phyloP scores from a whole-genome alignment of 2,888 invertebrate genomes.

The Epinotia ramella region DNA sequence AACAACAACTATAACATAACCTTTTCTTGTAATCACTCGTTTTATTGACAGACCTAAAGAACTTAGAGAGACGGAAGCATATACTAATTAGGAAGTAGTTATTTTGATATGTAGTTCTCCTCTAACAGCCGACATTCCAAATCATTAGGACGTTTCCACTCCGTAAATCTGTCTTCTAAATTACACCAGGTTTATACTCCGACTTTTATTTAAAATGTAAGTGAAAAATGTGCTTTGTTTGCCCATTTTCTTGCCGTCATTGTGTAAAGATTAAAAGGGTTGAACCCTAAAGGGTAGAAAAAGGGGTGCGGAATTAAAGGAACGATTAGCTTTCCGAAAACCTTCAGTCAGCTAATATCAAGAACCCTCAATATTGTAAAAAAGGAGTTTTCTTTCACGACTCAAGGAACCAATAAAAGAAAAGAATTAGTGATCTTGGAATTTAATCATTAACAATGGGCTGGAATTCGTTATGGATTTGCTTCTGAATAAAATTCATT shows the following conservation, averaged over 20 bases:
- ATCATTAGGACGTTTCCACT: background rate
- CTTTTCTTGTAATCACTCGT: background rate
- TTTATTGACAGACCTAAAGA: background rate
- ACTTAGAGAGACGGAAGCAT: background rate
- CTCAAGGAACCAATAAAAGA: background rate
- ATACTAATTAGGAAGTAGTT: background rate
- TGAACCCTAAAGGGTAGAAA: slow-evolving; percentile 12
- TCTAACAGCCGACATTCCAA: background rate
- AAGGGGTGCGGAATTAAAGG: slow-evolving; percentile 35
- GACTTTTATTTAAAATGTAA: slow-evolving; percentile 28
- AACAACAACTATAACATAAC: background rate
- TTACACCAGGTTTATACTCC: background rate
- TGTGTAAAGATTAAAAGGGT: slow-evolving; percentile 40
- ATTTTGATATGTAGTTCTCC: background rate
- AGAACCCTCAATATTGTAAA: slow-evolving; percentile 15
- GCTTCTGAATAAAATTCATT: too few relatives aligned
- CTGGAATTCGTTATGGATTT: too few relatives aligned
- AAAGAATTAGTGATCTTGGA: background rate
- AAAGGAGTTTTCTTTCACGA: slow-evolving; percentile 6
- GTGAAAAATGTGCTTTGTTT: slow-evolving; percentile 39
- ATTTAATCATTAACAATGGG: background rate
- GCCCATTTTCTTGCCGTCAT: slow-evolving; percentile 38
- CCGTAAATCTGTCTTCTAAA: background rate
- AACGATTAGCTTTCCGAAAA: slow-evolving; percentile 38
- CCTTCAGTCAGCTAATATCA: slow-evolving; percentile 34